Evolutionary conservation across 2,113 vertebrate genomes (phyloP).

Genomic region (Perca schrenkii): DNA sequence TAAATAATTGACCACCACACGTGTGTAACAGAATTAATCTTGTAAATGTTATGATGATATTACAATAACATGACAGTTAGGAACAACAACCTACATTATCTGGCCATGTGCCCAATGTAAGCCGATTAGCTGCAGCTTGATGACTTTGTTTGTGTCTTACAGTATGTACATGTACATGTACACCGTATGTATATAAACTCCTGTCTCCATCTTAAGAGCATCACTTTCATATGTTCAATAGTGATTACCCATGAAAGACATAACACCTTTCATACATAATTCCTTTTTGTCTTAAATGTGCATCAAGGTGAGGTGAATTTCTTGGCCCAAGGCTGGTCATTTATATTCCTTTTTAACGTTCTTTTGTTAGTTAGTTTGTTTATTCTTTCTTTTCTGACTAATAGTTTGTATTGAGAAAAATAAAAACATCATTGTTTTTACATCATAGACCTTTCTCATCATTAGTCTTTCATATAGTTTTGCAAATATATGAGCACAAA

Average conservation of each 20-base stretch:
- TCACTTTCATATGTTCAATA: constrained; percentile 24
- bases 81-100: background rate
- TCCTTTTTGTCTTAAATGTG: constrained; percentile 24
- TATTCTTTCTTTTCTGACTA: no score
- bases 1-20: constrained; percentile 65
- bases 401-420: no score
- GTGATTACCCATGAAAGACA: constrained; percentile 11
- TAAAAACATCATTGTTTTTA: no score
- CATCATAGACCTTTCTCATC: no score
- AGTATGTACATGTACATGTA: background rate
- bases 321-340: background rate
- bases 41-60: constrained; percentile 59
- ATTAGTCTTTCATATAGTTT: no score
- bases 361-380: no score
- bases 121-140: constrained; percentile 37
- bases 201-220: constrained; percentile 1
- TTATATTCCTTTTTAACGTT: background rate
- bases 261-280: constrained; percentile 6
- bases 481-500: no score
- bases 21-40: constrained; percentile 51
- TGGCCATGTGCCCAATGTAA: constrained; percentile 13
- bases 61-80: constrained; percentile 35
- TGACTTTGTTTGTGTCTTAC: constrained; percentile 13
- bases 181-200: background rate
- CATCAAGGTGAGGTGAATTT: constrained; percentile 11